Evolutionary conservation across 2,113 vertebrate genomes (phyloP).

Genomic region (Corythoichthys intestinalis): DNA sequence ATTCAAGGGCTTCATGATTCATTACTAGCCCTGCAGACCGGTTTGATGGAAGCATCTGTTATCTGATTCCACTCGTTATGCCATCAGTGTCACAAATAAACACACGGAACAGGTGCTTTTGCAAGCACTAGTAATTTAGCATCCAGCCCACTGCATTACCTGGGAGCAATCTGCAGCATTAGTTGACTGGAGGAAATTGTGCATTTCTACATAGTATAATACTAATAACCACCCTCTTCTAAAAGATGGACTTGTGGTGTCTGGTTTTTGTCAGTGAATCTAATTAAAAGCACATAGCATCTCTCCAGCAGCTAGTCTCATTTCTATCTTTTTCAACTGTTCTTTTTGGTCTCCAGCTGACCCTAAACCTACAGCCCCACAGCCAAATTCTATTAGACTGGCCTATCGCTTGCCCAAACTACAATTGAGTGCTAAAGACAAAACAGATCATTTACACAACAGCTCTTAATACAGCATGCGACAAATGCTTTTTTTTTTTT

Average conservation of each 20-base stretch:
- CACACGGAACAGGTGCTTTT: slow-evolving; percentile 70
- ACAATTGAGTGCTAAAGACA: not conserved
- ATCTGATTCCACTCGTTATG: slow-evolving; percentile 71
- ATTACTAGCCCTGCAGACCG: slow-evolving; percentile 69
- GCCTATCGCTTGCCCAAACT: not conserved
- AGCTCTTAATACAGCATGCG: too few relatives aligned
- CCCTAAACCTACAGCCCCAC: not conserved
- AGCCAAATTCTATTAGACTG: not conserved
- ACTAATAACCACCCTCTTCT: not conserved
- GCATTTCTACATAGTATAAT: not conserved
- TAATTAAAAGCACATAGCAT: too few relatives aligned
- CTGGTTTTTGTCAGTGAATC: not conserved
- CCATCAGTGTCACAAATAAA: slow-evolving; percentile 69
- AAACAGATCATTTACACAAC: not conserved
- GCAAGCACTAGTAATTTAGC: slow-evolving; percentile 47
- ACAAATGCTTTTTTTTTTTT: not conserved
- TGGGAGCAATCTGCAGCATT: not conserved
- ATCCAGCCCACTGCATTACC: slow-evolving; percentile 23
- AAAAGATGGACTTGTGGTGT: not conserved
- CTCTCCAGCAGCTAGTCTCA: not conserved
- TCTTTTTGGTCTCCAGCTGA: not conserved
- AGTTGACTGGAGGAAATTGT: not conserved
- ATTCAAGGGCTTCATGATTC: slow-evolving; percentile 74
- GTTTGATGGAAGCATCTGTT: slow-evolving; percentile 73
- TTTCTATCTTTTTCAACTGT: not conserved